A percentile compares a stretch with the other conserved stretches of the same genome.
These are phyloP conservation scores for Pristis pectinata DNA, from an alignment of 2,797 vertebrate genomes.

Conservation along the genomic window DNA sequence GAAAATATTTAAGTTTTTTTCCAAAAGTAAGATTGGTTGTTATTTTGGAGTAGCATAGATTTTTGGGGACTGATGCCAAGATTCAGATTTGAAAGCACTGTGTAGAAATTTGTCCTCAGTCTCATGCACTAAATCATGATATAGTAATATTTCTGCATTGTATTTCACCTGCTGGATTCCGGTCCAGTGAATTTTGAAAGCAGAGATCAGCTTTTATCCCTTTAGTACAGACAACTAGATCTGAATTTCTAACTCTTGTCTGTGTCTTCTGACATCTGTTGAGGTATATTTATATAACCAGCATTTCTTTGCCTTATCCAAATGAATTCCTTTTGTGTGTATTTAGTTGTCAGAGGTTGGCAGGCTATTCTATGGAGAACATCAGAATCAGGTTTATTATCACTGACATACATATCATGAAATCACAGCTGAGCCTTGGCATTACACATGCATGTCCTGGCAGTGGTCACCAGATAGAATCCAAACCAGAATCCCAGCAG, in stretches of 20 bases:
- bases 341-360: not conserved
- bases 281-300: not conserved
- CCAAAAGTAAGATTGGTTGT: not conserved
- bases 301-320: not conserved
- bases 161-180: too few species aligned
- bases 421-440: not conserved
- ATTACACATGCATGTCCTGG: not conserved
- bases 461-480: not conserved
- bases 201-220: too few species aligned
- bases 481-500: not conserved
- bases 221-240: too few species aligned
- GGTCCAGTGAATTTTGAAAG: too few species aligned
- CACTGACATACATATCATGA: too few species aligned
- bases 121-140: too few species aligned
- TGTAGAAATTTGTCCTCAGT: too few species aligned
- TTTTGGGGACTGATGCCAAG: not conserved
- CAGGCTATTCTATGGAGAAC: not conserved
- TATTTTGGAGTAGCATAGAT: not conserved
- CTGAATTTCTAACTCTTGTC: too few species aligned
- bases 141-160: too few species aligned
- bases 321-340: not conserved
- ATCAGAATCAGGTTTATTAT: too few species aligned
- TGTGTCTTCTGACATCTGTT: not conserved
- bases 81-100: not conserved
- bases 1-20: not conserved